Percentiles rank a stretch among this genome's conserved stretches.
Conservation (phyloP, 2,797 vertebrate species). For the Acipenser transmontanus region DNA sequence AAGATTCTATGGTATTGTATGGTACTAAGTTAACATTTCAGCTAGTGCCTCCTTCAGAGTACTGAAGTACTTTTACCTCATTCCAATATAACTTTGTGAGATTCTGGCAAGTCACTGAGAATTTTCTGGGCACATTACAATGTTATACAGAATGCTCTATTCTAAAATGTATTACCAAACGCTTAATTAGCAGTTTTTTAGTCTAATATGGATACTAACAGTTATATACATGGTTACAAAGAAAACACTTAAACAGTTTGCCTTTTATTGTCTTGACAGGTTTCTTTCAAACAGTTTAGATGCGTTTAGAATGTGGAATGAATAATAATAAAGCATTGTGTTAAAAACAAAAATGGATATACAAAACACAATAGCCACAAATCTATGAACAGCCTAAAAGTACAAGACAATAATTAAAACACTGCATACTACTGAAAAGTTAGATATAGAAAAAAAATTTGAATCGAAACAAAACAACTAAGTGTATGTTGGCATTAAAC, state of each 20-base stretch:
- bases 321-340: background rate
- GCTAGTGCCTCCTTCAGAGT: no score
- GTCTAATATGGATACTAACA: background rate
- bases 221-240: background rate
- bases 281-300: background rate
- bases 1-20: no score
- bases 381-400: constrained; percentile 4
- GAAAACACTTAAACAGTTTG: background rate
- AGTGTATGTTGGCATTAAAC: constrained; percentile 8
- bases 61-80: no score
- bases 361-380: constrained; percentile 4
- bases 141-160: no score
- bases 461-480: background rate
- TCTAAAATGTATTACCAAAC: background rate
- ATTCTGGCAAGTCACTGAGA: no score
- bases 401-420: constrained; percentile 1
- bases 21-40: no score
- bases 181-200: background rate
- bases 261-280: background rate
- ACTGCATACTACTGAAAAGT: background rate
- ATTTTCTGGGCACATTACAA: no score
- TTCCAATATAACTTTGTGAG: no score
- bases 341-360: background rate
- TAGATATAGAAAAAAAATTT: background rate
- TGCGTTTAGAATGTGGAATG: background rate